Evolutionary conservation across 1,140 invertebrate genomes (phyloP).

Genomic region (Agrypnia vestita): DNA sequence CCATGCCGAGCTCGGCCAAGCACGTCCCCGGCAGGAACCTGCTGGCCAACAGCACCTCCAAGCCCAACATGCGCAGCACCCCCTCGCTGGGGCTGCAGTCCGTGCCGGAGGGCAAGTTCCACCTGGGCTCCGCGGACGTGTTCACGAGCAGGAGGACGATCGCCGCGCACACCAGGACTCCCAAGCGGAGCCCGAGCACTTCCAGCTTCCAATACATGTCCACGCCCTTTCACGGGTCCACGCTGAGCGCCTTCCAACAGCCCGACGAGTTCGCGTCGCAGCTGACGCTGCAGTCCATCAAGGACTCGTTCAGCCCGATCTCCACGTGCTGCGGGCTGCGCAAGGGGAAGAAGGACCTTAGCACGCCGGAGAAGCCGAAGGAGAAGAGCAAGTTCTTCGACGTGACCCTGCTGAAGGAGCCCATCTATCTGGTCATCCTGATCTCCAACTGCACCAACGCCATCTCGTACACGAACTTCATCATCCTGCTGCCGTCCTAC

Average conservation of each 20-base stretch:
- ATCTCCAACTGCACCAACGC: constrained; percentile 89
- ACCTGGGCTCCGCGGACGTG: constrained; percentile 45
- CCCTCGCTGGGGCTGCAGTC: constrained; percentile 63
- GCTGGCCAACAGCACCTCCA: constrained; percentile 50
- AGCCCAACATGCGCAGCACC: constrained; percentile 52
- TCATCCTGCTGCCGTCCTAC: constrained; percentile 85
- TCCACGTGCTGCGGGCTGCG: constrained; percentile 68
- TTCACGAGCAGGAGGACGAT: constrained; percentile 63
- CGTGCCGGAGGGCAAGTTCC: constrained; percentile 57
- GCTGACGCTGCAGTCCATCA: constrained; percentile 81
- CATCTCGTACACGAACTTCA: constrained; percentile 90
- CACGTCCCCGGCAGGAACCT: constrained; percentile 59
- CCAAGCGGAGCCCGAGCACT: constrained; percentile 80
- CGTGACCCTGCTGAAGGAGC: constrained; percentile 82
- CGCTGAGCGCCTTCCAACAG: constrained; percentile 81
- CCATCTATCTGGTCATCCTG: constrained; percentile 85
- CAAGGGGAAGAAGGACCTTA: constrained; percentile 63
- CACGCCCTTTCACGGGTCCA: constrained; percentile 88
- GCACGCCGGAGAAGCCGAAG: constrained; percentile 65
- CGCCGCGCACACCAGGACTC: constrained; percentile 65
- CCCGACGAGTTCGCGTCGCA: constrained; percentile 85
- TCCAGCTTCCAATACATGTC: constrained; percentile 89
- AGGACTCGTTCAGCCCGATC: constrained; percentile 71
- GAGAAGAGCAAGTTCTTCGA: constrained; percentile 82
- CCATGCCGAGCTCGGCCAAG: constrained; percentile 62